Percentiles rank a stretch among this genome's conserved stretches.
phyloP scores from a whole-genome alignment of 2,888 invertebrate species.

The Hypolimnas misippus region DNA sequence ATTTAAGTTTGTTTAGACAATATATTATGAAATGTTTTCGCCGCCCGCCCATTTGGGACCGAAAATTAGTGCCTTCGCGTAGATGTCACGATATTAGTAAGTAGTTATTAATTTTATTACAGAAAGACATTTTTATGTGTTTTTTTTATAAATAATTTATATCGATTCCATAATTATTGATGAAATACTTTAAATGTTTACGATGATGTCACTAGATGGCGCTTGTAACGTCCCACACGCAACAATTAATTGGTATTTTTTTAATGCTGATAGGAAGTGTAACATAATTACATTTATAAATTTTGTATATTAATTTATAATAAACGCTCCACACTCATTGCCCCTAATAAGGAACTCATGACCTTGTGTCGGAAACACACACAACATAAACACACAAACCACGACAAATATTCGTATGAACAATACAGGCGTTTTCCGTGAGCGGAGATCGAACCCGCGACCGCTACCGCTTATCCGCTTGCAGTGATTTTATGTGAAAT shows the following conservation, averaged over 20 bases:
- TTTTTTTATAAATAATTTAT: conserved; percentile 25
- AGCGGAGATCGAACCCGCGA: too few species aligned
- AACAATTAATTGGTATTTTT: neutral
- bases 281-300: too few species aligned
- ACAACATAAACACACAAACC: too few species aligned
- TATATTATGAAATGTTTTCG: conserved; percentile 49
- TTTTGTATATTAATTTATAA: too few species aligned
- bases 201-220: neutral
- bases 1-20: conserved; percentile 7
- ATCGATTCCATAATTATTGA: neutral
- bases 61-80: conserved; percentile 65
- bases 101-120: conserved; percentile 60
- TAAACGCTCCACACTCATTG: too few species aligned
- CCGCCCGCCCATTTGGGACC: conserved; percentile 57
- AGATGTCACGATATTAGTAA: conserved; percentile 65
- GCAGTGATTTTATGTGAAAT: too few species aligned
- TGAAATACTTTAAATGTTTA: neutral
- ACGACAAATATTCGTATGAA: too few species aligned
- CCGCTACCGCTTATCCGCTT: too few species aligned
- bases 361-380: too few species aligned
- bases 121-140: conserved; percentile 45
- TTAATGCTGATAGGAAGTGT: too few species aligned
- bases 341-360: too few species aligned
- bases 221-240: neutral
- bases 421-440: too few species aligned